Percentiles rank a stretch among this genome's conserved stretches.
These are phyloP conservation scores for Suncus etruscus DNA, from an alignment of 2,113 vertebrate species.

Conservation along the genomic window DNA sequence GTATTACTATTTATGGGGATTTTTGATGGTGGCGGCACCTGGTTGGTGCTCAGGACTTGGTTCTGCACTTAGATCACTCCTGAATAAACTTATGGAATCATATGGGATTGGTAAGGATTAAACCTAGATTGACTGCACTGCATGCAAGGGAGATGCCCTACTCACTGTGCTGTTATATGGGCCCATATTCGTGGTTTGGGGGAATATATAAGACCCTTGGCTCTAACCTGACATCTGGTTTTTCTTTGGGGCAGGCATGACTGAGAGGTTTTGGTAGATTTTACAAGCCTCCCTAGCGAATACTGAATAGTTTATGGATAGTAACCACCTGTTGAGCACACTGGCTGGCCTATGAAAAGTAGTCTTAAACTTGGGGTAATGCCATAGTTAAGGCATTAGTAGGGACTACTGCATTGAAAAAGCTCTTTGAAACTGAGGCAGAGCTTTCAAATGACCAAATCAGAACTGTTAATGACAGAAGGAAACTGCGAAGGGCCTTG, in stretches of 20 bases:
- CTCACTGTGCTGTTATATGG: too few relatives aligned
- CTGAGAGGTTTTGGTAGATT: slow-evolving; percentile 25
- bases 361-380: too few relatives aligned
- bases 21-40: background rate
- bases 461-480: slow-evolving; percentile 34
- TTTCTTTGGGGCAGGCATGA: slow-evolving; percentile 30
- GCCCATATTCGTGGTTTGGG: background rate
- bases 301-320: slow-evolving; percentile 11
- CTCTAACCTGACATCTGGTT: background rate
- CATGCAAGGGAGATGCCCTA: too few relatives aligned
- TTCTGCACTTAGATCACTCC: too few relatives aligned
- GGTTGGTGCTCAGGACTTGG: too few relatives aligned
- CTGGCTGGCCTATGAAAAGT: background rate
- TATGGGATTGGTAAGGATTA: too few relatives aligned
- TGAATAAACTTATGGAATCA: too few relatives aligned
- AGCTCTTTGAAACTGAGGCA: slow-evolving; percentile 25
- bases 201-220: slow-evolving; percentile 21
- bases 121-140: too few relatives aligned
- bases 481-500: background rate
- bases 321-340: background rate
- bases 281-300: background rate
- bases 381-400: slow-evolving; percentile 4
- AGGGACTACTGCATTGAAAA: background rate
- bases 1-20: too few relatives aligned
- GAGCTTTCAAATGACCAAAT: slow-evolving; percentile 47